Evolutionary conservation across 2,113 vertebrate species (phyloP).

Genomic region (Xerus inauris): DNA sequence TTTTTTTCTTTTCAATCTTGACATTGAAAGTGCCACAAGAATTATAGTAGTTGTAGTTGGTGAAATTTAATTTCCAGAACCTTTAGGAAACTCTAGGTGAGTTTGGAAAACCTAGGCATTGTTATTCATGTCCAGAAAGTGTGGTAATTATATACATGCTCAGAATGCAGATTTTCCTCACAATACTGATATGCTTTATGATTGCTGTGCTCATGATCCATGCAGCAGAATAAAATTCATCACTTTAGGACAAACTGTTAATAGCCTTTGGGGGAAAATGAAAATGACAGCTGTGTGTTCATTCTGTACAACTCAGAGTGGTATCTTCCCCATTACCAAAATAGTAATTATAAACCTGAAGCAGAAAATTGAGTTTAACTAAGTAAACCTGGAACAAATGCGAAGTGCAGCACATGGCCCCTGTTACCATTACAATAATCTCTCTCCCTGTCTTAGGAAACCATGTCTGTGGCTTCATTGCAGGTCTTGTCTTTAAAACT

Average conservation of each 20-base stretch:
- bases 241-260: constrained; percentile 51
- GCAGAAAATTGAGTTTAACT: constrained; percentile 58
- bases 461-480: neutral
- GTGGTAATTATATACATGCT: neutral
- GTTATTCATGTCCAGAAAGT: constrained; percentile 20
- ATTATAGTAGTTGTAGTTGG: neutral
- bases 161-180: constrained; percentile 17
- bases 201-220: constrained; percentile 4
- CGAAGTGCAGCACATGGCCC: neutral
- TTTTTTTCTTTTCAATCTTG: constrained; percentile 45
- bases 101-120: neutral
- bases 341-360: constrained; percentile 52
- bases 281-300: constrained; percentile 52
- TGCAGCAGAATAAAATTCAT: constrained; percentile 53
- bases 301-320: constrained; percentile 40
- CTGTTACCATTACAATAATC: neutral
- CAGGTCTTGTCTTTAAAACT: constrained; percentile 27
- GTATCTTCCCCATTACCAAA: constrained; percentile 41
- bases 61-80: constrained; percentile 39
- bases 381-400: constrained; percentile 58
- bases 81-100: constrained; percentile 27
- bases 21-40: neutral
- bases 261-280: constrained; percentile 21
- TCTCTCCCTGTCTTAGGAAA: constrained; percentile 18
- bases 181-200: constrained; percentile 14